Evolutionary conservation across 2,888 invertebrate species (phyloP).

Genomic region (Aradus depressus): DNA sequence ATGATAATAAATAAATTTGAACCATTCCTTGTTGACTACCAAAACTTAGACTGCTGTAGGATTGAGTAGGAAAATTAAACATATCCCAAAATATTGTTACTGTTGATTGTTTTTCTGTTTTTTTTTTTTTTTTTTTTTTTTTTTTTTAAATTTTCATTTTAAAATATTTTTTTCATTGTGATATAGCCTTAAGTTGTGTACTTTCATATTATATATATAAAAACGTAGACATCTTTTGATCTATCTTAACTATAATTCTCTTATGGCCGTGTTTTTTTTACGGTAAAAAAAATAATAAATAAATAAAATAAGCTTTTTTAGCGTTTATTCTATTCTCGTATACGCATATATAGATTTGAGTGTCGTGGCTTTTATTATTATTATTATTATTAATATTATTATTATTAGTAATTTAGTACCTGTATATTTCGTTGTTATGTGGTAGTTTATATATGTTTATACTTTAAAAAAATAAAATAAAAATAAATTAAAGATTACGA

Average conservation of each 20-base stretch:
- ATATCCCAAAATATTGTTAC: constrained; percentile 29
- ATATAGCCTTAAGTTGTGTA: constrained; percentile 29
- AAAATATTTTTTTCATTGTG: constrained; percentile 28
- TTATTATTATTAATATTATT: too few relatives aligned
- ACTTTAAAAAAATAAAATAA: constrained; percentile 1
- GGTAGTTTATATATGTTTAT: constrained; percentile 19
- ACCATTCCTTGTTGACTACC: constrained; percentile 29
- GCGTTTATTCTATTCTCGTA: constrained; percentile 16
- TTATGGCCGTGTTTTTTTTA: constrained; percentile 14
- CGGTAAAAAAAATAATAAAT: constrained; percentile 2
- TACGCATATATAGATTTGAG: constrained; percentile 16
- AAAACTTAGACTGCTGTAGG: constrained; percentile 29
- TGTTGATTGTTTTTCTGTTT: constrained; percentile 29
- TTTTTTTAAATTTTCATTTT: too few relatives aligned
- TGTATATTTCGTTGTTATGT: constrained; percentile 23
- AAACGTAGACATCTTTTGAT: constrained; percentile 19
- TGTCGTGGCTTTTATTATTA: constrained; percentile 18
- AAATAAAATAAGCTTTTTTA: constrained; percentile 11
- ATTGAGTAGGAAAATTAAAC: constrained; percentile 22
- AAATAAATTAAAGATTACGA: constrained; percentile 13
- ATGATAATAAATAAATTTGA: constrained; percentile 16
- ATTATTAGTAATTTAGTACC: too few relatives aligned
- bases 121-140: too few relatives aligned
- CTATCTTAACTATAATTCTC: constrained; percentile 18
- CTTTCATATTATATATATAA: constrained; percentile 19